Evolutionary conservation across 2,797 vertebrate species (phyloP), one percentile per base, ranked within the genome.

Genomic region (Pagetopsis macropterus): DNA sequence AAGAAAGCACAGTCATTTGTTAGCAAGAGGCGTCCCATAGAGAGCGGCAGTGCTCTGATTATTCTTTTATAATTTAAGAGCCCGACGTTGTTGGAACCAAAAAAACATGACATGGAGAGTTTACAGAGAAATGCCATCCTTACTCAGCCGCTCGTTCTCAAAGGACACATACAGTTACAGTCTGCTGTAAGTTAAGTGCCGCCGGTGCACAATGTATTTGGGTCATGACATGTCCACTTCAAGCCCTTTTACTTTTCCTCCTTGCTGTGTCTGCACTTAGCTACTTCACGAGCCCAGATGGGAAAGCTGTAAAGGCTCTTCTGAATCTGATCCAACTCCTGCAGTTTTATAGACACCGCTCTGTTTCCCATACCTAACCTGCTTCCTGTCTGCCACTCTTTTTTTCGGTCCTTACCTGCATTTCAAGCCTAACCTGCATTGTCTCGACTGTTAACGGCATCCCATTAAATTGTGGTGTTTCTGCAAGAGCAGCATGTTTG

Each of bases 1-100:
- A 83, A 72, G 58, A 74, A 72, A 77, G 59, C 57, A 33, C 17
- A 48, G 33, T 84, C 71, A 57, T 89, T 87, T 88, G 84, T 88
- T 82, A 87, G 84, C 65, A 54, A 61, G 65, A 75, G 82, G 19
- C 56, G 10, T 89, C 87, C 88, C 75, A 33, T 71, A 9, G 81
- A 85, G 83, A 82, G 70, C 65, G 9, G 23, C 72, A 85, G 79
- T 68, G 82, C 84, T 83, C 78, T 73, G 87, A 88, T 85, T 78
- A 79, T 81, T 88, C 78, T 81, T 86, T 76, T 73, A 83, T 87
- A 76, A 90, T 84, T 85, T 79, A 83, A 84, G 75, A 84, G 82
- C 37, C 65, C 17, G 64, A 69, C 66, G 60, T 79, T 67, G 78
- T 75, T 57, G 49, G 44, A 66, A 49, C 43, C 44, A 37, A 74